Evolutionary conservation across 2,113 vertebrate genomes (phyloP), one percentile per base, ranked within the genome.

Genomic region (human): DNA sequence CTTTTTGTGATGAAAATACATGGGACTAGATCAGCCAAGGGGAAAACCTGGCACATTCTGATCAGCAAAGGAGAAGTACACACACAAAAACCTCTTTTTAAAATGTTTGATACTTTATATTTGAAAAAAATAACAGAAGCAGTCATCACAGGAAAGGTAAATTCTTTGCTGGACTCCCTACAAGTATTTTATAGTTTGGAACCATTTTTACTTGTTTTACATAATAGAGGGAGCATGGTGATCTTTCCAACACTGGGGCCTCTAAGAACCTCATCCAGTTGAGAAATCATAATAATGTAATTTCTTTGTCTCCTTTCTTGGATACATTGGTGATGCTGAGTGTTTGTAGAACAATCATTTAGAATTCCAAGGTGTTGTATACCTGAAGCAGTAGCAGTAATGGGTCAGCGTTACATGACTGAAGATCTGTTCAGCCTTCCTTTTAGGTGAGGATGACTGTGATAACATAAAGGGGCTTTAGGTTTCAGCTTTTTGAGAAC

Each of bases 131-230:
- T 2, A 40, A 85, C 48, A 50, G 17, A 90, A 90, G 61, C 43
- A 22, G 22, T 93, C 78, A 55, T 73, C 38, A 66, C 7, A 27
- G 59, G 50, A 70, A 82, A 83, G 40, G 79, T 3, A 79, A 86
- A 45, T 68, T 16, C 6, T 87, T 82, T 82, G 38, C 68, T 93
- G 20, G 52, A 91, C 38, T 90, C 52, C 61, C 16, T 76, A 40
- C 38, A 72, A 55, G 43, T 64, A 40, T 95, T 90, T 90, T 87
- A 55, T 50, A 61, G 72, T 64, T 76, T 50, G 61, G 17, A 93
- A 72, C 22, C 78, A 14, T 52, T 93, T 91, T 95, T 35, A n/a
- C 48, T 85, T 96, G 59, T 82, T 82, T 93, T 82, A 82, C 30
- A 16, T 70, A 43, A 57, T 1, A 64, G 45, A 59, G 27, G 43